phyloP scores from a whole-genome alignment of 2,888 invertebrate genomes.

The Tubulanus polymorphus region DNA sequence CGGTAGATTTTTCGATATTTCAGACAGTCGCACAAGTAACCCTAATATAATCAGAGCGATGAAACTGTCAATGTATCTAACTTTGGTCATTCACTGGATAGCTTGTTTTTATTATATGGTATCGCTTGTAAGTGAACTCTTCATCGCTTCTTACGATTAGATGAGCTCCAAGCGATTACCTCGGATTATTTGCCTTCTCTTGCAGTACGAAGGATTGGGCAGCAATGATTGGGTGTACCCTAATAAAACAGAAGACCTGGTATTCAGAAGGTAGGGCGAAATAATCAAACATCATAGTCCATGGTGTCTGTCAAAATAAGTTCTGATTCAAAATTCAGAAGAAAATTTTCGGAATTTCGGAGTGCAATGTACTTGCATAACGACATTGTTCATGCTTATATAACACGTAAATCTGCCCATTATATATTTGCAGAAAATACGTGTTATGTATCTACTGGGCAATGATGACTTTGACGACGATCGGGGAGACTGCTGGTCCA shows the following conservation, averaged over 20 bases:
- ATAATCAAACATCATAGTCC: too few species aligned
- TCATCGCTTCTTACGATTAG: background rate
- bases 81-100: conserved; percentile 47
- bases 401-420: background rate
- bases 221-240: conserved; percentile 44
- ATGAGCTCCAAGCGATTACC: background rate
- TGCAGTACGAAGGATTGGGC: conserved; percentile 44
- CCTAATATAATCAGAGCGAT: conserved; percentile 43
- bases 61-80: conserved; percentile 40
- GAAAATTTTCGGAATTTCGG: background rate
- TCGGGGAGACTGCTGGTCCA: conserved; percentile 42
- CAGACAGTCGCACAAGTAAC: conserved; percentile 43
- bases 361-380: background rate
- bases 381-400: background rate
- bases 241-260: conserved; percentile 18
- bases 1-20: conserved; percentile 30
- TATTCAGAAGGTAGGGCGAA: conserved; percentile 24
- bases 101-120: conserved; percentile 45
- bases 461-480: conserved; percentile 46
- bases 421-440: conserved; percentile 37
- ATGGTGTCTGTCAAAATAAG: too few species aligned
- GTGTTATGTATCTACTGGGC: conserved; percentile 46
- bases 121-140: conserved; percentile 31
- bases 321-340: background rate
- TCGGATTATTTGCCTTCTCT: conserved; percentile 2